A percentile compares a stretch with the other conserved stretches of the same genome.
Conservation (phyloP, 2,113 vertebrate genomes). For the Mesoclemmys tuberculata region DNA sequence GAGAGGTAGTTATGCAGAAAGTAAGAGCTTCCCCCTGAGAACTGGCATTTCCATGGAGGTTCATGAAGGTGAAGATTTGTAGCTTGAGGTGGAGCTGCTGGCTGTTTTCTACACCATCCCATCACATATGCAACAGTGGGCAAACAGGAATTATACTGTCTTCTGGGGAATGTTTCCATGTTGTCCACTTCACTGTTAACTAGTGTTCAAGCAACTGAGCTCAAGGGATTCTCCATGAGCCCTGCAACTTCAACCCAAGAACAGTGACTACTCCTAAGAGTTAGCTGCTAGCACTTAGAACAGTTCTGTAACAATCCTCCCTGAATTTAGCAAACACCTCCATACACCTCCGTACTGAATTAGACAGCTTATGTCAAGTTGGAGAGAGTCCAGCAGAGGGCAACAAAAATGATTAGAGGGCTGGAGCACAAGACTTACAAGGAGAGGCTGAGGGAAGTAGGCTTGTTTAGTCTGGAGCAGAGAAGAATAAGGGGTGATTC, state of each 20-base stretch:
- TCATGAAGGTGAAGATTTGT: not conserved
- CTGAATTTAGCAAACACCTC: not conserved
- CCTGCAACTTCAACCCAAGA: not conserved
- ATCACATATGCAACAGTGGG: not conserved
- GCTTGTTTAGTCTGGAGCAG: too few species aligned
- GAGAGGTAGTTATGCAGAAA: not conserved
- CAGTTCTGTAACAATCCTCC: not conserved
- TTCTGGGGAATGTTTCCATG: not conserved
- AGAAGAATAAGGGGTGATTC: too few species aligned
- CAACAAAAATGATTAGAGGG: too few species aligned
- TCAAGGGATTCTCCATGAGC: fast-evolving
- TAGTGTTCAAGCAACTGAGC: not conserved
- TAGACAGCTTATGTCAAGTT: not conserved
- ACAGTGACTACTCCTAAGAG: too few species aligned
- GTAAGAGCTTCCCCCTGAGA: not conserved
- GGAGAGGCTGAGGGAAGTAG: too few species aligned
- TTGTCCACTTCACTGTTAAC: not conserved
- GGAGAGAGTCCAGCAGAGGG: too few species aligned
- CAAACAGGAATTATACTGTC: not conserved
- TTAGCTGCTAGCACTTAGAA: too few species aligned
- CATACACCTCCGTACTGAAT: not conserved
- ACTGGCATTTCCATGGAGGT: not conserved
- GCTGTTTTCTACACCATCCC: not conserved
- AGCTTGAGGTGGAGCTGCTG: not conserved
- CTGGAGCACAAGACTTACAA: too few species aligned